These are phyloP conservation scores for Uropetala carovei DNA, from an alignment of 2,888 invertebrate genomes.

Conservation along the genomic window DNA sequence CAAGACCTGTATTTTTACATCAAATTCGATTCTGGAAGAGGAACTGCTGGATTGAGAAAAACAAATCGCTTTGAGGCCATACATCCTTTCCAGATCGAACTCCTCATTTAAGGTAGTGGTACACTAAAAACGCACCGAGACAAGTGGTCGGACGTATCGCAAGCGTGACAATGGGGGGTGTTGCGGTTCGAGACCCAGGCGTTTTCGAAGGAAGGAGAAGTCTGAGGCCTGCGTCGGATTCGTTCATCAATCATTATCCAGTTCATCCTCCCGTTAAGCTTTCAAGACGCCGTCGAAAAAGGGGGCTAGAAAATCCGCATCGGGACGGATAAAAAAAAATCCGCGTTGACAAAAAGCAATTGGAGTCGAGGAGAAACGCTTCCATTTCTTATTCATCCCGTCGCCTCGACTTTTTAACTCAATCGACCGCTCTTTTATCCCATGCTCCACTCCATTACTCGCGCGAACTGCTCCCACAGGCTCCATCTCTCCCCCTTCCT, in stretches of 20 bases:
- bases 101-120: no score
- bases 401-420: not conserved
- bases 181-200: not conserved
- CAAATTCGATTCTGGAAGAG: no score
- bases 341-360: not conserved
- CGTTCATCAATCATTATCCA: conserved; percentile 27
- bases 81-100: no score
- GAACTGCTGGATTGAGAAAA: no score
- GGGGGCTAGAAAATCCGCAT: not conserved
- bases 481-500: not conserved
- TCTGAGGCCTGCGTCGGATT: not conserved
- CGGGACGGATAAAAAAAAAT: not conserved
- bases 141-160: not conserved
- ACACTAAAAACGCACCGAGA: no score
- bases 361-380: not conserved
- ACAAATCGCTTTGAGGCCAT: no score
- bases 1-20: no score
- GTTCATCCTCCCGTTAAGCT: conserved; percentile 44
- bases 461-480: not conserved
- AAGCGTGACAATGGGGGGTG: not conserved
- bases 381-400: conserved; percentile 36
- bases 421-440: conserved; percentile 38
- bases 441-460: conserved; percentile 44
- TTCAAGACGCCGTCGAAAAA: conserved; percentile 25
- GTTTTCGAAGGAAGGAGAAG: not conserved